Percentiles rank a stretch among this genome's conserved stretches.
phyloP scores from a whole-genome alignment of 2,113 vertebrate species.

The Ceuthmochares aereus region DNA sequence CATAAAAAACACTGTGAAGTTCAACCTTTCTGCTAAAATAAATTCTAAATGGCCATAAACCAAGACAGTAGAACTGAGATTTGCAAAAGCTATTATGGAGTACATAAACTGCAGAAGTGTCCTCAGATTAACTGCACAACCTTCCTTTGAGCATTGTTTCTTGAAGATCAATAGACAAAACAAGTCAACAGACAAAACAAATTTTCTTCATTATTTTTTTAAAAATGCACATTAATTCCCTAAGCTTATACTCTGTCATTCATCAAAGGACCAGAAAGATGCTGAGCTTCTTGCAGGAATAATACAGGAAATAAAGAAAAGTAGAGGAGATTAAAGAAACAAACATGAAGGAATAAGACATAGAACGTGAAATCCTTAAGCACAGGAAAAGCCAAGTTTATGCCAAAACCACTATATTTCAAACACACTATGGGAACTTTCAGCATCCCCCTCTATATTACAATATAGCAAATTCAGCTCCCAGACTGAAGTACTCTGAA shows the following conservation, averaged over 20 bases:
- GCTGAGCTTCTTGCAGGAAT: not conserved
- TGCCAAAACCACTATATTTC: not conserved
- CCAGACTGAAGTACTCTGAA: not conserved
- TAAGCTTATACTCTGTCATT: not conserved
- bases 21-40: not conserved
- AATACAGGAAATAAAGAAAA: not conserved
- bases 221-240: not conserved
- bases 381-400: not conserved
- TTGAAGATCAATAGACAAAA: not conserved
- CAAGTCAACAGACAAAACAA: not conserved
- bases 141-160: not conserved
- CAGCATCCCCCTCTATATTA: not conserved
- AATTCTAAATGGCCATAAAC: not conserved
- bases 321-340: not conserved
- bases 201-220: not conserved
- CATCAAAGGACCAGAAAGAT: not conserved
- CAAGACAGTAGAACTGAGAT: not conserved
- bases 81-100: not conserved
- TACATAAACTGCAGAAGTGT: not conserved
- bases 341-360: not conserved
- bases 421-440: not conserved
- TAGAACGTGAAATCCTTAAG: not conserved
- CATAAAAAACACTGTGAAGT: not conserved
- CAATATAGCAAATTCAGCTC: not conserved
- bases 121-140: not conserved